Percentiles rank a stretch among this genome's conserved stretches.
Evolutionary conservation across 37 sponge, comb jelly and placozoan genomes (phyloP).

Genomic region (Diacarnus erythraeanus): DNA sequence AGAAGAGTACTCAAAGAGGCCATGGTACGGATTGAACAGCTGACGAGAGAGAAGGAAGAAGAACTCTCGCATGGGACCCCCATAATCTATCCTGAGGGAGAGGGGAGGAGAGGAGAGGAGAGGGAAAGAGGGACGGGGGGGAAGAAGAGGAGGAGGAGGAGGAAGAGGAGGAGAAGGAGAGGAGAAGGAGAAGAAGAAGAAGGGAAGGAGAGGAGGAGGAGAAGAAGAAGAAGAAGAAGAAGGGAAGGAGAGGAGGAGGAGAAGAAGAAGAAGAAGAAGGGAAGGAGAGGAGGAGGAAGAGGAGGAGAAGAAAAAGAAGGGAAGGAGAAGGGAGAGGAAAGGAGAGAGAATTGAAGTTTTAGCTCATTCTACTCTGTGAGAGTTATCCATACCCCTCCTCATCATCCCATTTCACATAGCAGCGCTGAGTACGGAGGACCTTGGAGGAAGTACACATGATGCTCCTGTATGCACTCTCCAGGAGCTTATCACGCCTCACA

Average conservation of each 20-base stretch:
- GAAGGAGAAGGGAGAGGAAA: too few species aligned
- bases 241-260: background rate
- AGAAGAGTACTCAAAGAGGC: conserved; percentile 89
- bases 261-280: background rate
- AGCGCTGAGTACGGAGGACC: conserved; percentile 9
- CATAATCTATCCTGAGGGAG: conserved; percentile 69
- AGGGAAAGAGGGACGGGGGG: background rate
- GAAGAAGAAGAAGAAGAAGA: background rate
- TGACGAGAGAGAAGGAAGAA: conserved; percentile 86
- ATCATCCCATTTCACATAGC: conserved; percentile 29
- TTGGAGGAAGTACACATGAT: conserved; percentile 51
- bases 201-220: background rate
- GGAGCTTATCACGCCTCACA: conserved; percentile 9
- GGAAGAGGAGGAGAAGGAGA: background rate
- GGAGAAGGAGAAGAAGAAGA: background rate
- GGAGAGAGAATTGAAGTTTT: too few species aligned
- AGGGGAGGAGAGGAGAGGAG: background rate
- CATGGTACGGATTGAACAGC: conserved; percentile 90
- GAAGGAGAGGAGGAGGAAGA: background rate
- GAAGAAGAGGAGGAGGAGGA: background rate
- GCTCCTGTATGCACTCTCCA: conserved; percentile 46
- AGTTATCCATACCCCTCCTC: conserved; percentile 23
- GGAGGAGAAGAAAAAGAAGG: too few species aligned
- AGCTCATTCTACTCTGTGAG: too few species aligned
- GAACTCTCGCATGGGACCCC: conserved; percentile 87